These are phyloP conservation scores for Azemiops feae DNA, from an alignment of 2,113 vertebrate genomes.

Conservation along the genomic window DNA sequence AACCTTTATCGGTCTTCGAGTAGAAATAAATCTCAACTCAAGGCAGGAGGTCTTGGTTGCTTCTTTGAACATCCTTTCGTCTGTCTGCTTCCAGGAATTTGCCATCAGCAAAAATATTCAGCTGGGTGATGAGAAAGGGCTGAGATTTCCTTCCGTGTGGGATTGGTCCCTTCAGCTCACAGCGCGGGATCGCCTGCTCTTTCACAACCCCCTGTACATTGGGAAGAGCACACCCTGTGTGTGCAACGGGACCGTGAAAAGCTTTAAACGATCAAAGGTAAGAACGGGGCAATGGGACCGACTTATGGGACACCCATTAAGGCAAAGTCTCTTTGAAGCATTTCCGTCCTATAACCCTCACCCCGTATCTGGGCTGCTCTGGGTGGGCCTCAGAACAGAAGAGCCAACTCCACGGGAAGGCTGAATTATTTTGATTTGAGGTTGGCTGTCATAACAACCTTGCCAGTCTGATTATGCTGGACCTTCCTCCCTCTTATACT, in stretches of 20 bases:
- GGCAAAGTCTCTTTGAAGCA: not conserved
- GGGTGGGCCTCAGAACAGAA: not conserved
- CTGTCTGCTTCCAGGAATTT: conserved; percentile 82
- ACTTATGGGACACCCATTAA: not conserved
- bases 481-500: not conserved
- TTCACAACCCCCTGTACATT: conserved; percentile 91
- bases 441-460: not conserved
- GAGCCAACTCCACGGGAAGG: not conserved
- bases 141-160: conserved; percentile 92
- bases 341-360: not conserved
- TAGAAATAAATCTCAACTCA: not conserved
- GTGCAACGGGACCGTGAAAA: conserved; percentile 82
- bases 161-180: conserved; percentile 94
- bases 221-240: conserved; percentile 83
- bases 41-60: not conserved
- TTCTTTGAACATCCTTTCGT: not conserved
- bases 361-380: not conserved
- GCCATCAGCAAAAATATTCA: conserved; percentile 90
- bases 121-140: conserved; percentile 81
- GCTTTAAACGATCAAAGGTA: conserved; percentile 90
- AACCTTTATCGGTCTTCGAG: not conserved
- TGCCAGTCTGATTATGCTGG: not conserved
- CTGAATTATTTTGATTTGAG: not conserved
- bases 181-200: conserved; percentile 84
- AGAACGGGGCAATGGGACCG: not conserved